Evolutionary conservation across 1,140 invertebrate genomes (phyloP).

Genomic region (Lethrus apterus): DNA sequence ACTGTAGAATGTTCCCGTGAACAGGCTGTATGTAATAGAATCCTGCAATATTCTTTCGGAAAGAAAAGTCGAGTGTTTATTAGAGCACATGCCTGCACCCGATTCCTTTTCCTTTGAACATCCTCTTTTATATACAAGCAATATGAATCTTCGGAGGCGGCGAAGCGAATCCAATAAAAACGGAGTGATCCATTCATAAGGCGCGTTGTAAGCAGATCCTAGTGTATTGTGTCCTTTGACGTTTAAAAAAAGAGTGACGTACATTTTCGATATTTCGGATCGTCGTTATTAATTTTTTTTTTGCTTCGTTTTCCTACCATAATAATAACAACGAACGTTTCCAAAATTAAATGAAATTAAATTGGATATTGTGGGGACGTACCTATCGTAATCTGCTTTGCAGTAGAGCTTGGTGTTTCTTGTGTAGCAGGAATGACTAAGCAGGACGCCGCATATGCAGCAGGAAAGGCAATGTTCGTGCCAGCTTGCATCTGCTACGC

Average conservation of each 20-base stretch:
- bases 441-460: constrained; percentile 76
- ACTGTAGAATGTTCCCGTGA: too few species aligned
- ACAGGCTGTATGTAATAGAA: too few species aligned
- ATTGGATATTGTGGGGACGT: constrained; percentile 27
- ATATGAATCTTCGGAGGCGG: constrained; percentile 26
- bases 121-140: too few species aligned
- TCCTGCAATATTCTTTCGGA: too few species aligned
- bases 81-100: too few species aligned
- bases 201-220: constrained; percentile 5
- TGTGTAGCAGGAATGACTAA: constrained; percentile 84
- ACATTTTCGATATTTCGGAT: constrained; percentile 2
- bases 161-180: constrained; percentile 28
- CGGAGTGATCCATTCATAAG: constrained; percentile 6
- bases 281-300: neutral
- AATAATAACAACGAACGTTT: too few species aligned
- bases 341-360: neutral
- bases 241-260: too few species aligned
- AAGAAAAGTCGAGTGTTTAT: too few species aligned
- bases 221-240: constrained; percentile 2
- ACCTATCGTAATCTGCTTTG: constrained; percentile 89
- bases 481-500: constrained; percentile 85
- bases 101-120: too few species aligned
- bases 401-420: constrained; percentile 92
- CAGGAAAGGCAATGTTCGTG: constrained; percentile 91
- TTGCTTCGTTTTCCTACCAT: neutral